phyloP scores from a whole-genome alignment of 2,797 vertebrate species.

The Acanthis flammea region DNA sequence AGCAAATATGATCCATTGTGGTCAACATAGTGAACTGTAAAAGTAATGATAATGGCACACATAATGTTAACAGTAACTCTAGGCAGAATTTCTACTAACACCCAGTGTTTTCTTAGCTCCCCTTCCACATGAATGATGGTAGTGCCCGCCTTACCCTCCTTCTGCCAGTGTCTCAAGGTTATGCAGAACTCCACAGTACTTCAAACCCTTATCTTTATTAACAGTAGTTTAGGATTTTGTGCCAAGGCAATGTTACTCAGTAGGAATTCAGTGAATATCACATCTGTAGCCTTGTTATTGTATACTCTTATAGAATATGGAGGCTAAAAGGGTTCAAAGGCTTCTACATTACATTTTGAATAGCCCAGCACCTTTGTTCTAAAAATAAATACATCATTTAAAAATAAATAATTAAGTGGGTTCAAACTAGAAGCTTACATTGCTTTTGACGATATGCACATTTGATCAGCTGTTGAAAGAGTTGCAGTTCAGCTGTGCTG shows the following conservation, averaged over 20 bases:
- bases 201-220: background rate
- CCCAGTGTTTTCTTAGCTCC: background rate
- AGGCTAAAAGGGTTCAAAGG: background rate
- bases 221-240: background rate
- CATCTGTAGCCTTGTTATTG: background rate
- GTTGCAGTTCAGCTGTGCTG: background rate
- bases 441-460: constrained; percentile 21
- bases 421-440: background rate
- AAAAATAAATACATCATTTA: background rate
- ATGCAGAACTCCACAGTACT: background rate
- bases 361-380: constrained; percentile 16
- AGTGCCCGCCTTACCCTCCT: background rate
- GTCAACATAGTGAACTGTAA: background rate
- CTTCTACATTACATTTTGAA: constrained; percentile 15
- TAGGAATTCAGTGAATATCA: background rate
- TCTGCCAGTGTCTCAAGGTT: background rate
- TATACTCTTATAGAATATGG: background rate
- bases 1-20: background rate
- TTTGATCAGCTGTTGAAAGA: constrained; percentile 50
- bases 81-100: background rate
- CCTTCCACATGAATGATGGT: background rate
- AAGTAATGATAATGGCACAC: background rate
- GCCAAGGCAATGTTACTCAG: background rate
- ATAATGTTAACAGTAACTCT: background rate
- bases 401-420: constrained; percentile 48